Percentiles rank a stretch among this genome's conserved stretches.
Conservation (phyloP, 2,113 vertebrate species). For the Eidolon helvum region DNA sequence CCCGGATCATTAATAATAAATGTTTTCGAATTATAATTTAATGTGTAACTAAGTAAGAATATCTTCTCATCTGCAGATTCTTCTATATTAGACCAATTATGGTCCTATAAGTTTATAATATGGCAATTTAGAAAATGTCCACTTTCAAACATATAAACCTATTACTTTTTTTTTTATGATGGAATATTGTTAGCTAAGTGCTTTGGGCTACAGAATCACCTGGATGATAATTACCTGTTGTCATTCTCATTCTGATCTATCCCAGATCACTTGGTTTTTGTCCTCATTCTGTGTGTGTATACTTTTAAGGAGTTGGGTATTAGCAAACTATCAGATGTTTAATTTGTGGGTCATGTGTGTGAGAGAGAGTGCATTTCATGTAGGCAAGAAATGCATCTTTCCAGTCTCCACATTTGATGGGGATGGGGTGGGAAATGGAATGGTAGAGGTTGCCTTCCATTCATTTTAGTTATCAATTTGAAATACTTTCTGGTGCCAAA, state of each 20-base stretch:
- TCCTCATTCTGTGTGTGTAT: background rate
- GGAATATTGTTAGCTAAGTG: background rate
- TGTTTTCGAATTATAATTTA: background rate
- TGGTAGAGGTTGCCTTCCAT: background rate
- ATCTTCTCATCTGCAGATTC: background rate
- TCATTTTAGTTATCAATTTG: background rate
- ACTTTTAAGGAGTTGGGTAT: background rate
- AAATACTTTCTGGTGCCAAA: background rate
- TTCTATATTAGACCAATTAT: background rate
- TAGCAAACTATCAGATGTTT: background rate
- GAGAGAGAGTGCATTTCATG: background rate
- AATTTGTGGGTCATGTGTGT: background rate
- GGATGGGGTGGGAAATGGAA: background rate
- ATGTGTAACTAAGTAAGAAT: background rate
- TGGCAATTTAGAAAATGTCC: slow-evolving; percentile 8
- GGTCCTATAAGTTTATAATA: background rate
- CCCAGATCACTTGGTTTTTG: background rate
- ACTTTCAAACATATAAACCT: background rate
- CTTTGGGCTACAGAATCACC: background rate
- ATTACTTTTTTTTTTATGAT: background rate
- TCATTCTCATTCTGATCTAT: background rate
- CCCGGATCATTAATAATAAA: background rate
- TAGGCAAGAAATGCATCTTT: slow-evolving; percentile 18
- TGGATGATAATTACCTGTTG: background rate
- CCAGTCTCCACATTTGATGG: background rate